Base-by-base conservation (phyloP, 2,113 vertebrate genomes). In the Hepsetus odoe region DNA sequence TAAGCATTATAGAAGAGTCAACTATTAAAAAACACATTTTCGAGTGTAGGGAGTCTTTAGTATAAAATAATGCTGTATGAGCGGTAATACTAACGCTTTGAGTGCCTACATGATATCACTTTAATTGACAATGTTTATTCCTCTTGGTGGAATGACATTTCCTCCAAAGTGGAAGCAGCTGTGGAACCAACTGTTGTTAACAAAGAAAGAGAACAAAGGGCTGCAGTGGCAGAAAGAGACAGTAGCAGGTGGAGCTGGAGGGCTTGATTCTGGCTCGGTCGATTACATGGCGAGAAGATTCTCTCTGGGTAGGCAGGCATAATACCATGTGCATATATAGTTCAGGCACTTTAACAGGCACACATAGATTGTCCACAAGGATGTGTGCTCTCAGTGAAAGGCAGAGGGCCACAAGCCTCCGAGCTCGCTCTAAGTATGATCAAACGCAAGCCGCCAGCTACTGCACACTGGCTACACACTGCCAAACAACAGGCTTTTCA, bases 401-500 rank as follows among this genome's bases (percentile, higher is more conserved):
- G 2, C 70, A 73, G 59, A 72, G 55, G 76, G 46, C 59, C 70
- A 40, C 11, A 18, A 49, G 40, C 67, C 46, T 28, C 18, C 22
- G 32, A 53, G 44, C 55, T 75, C 55, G 32, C 56, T 32, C 56
- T 62, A 69, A 74, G 76, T 55, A 64, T 62, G 73, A 76, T 69
- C 66, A 76, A 75, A 81, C 71, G 32, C 22, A 14, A 74, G 53
- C 65, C 55, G 66, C 35, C 65, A 58, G 51, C 65, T 77, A 69
- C 66, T 69, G 75, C 28, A 38, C 53, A 20, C 75, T 77, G 65
- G 22, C 74, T 69, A 38, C 53, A 67, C 74, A 68, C 74, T 56
- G 74, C 74, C 74, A 69, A 56, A 76, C 75, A 77, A 59, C 65
- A 77, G 75, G 26, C 75, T 77, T 77, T 77, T 69, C 40, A 77